phyloP scores from a whole-genome alignment of 1,140 invertebrate genomes.

The Drosophila navojoa region DNA sequence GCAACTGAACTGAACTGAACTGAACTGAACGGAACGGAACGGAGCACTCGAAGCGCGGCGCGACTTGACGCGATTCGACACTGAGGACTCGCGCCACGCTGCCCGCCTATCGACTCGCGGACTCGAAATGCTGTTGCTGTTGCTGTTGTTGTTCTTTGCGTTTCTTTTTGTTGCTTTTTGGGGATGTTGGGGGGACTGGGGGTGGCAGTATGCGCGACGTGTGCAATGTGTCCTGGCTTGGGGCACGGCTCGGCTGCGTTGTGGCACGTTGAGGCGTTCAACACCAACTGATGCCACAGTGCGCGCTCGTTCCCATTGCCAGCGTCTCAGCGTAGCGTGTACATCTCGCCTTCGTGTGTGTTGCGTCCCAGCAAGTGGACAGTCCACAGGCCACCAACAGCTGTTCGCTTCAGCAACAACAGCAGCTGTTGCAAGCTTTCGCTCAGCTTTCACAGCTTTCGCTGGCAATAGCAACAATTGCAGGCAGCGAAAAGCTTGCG shows the following conservation, averaged over 20 bases:
- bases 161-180: background rate
- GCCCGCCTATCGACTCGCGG: background rate
- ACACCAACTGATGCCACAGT: conserved; percentile 68
- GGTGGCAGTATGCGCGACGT: conserved; percentile 22
- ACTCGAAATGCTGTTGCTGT: background rate
- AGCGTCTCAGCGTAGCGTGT: conserved; percentile 17
- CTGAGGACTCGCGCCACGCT: background rate
- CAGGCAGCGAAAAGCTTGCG: conserved; percentile 10
- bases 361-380: conserved; percentile 26
- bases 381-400: conserved; percentile 16
- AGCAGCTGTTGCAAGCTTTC: conserved; percentile 46
- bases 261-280: conserved; percentile 72
- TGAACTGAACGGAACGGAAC: no score
- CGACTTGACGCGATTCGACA: conserved; percentile 4
- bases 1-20: background rate
- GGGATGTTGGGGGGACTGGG: background rate
- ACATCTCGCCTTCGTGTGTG: conserved; percentile 17
- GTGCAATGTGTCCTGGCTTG: background rate
- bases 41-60: background rate
- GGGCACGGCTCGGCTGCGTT: conserved; percentile 42
- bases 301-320: conserved; percentile 9
- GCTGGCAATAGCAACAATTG: conserved; percentile 6
- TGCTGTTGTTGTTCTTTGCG: background rate
- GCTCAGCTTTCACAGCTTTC: conserved; percentile 8
- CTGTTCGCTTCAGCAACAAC: conserved; percentile 12